phyloP scores from a whole-genome alignment of 2,113 vertebrate genomes.

The Carassius gibelio region DNA sequence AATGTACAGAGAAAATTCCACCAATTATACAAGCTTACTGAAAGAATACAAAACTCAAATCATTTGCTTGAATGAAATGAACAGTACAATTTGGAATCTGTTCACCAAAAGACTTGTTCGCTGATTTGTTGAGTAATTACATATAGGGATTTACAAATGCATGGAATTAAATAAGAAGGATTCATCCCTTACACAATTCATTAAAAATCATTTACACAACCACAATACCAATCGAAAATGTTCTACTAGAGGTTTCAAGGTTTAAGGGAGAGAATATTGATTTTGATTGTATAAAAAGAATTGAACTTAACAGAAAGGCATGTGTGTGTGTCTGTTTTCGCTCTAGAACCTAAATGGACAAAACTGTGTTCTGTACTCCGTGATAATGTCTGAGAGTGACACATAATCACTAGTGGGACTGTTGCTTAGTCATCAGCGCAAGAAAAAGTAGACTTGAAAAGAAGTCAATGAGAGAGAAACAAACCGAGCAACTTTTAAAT shows the following conservation, averaged over 20 bases:
- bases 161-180: background rate
- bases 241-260: background rate
- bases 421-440: constrained; percentile 12
- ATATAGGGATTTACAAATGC: background rate
- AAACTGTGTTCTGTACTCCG: background rate
- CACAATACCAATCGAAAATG: background rate
- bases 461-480: background rate
- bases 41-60: background rate
- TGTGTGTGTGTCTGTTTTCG: background rate
- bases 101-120: background rate
- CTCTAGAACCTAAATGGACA: background rate
- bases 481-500: background rate
- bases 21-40: background rate
- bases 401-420: background rate
- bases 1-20: background rate
- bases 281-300: background rate
- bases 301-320: background rate
- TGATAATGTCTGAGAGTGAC: constrained; percentile 8
- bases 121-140: background rate
- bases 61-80: background rate
- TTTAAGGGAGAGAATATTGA: background rate
- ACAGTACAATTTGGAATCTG: background rate
- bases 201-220: background rate
- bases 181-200: background rate
- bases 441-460: background rate